These are phyloP conservation scores for Anser cygnoides DNA, from an alignment of 2,113 vertebrate species.

Conservation along the genomic window DNA sequence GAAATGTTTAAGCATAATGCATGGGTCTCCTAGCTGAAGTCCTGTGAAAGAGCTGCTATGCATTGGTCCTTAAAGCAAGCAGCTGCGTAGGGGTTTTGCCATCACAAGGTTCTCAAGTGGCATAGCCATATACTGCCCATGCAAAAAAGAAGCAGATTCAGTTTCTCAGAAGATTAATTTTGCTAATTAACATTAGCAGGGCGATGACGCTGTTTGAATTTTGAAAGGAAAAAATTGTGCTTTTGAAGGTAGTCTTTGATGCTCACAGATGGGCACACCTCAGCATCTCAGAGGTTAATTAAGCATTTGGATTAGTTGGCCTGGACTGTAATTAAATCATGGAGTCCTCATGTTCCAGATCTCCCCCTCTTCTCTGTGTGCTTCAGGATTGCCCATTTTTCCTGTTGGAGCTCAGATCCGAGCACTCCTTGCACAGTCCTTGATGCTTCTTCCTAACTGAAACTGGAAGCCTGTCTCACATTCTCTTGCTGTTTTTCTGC, in stretches of 20 bases:
- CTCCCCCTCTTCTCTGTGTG: not conserved
- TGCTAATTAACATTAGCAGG: not conserved
- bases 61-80: not conserved
- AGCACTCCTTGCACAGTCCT: not conserved
- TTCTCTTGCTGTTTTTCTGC: not conserved
- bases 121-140: not conserved
- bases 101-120: not conserved
- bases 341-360: not conserved
- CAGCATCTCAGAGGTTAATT: not conserved
- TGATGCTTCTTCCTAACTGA: not conserved
- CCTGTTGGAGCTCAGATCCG: not conserved
- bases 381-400: not conserved
- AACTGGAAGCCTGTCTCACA: not conserved
- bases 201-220: not conserved
- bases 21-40: not conserved
- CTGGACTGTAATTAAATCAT: not conserved
- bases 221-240: not conserved
- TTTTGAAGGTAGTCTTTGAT: not conserved
- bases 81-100: not conserved
- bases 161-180: not conserved
- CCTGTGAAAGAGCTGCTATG: not conserved
- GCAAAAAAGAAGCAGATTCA: not conserved
- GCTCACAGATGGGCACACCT: not conserved
- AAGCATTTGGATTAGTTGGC: not conserved
- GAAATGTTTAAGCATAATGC: not conserved